These are phyloP conservation scores for Myotis brandtii DNA, from an alignment of 2,113 vertebrate species.

Conservation along the genomic window DNA sequence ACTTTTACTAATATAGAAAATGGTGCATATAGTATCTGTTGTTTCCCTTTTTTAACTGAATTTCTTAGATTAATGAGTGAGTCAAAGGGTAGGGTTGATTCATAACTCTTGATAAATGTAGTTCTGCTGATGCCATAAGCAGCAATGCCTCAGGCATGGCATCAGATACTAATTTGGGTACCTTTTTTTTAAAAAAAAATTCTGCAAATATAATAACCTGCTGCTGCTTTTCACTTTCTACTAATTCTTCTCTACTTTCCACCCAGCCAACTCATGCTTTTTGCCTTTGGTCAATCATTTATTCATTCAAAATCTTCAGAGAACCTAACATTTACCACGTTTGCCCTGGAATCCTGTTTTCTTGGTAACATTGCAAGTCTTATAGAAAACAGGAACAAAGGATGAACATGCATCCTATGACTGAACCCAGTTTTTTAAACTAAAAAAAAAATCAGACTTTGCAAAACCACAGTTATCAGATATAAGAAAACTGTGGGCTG, in stretches of 20 bases:
- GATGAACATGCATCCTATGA: background rate
- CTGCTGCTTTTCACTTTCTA: background rate
- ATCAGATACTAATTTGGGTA: background rate
- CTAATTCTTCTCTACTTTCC: background rate
- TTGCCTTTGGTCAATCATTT: background rate
- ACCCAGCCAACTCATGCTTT: background rate
- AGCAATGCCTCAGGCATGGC: background rate
- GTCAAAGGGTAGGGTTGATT: conserved; percentile 37
- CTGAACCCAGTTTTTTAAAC: conserved; percentile 15
- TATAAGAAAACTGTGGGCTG: conserved; percentile 1
- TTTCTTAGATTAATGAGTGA: conserved; percentile 60
- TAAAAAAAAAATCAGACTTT: background rate
- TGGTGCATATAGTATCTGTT: conserved; percentile 49
- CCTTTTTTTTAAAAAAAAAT: background rate
- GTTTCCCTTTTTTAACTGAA: conserved; percentile 52
- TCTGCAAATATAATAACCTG: background rate
- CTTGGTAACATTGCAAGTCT: conserved; percentile 50
- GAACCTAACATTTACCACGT: conserved; percentile 47
- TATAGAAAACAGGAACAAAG: conserved; percentile 39
- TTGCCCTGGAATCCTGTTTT: conserved; percentile 24
- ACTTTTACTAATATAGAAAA: conserved; percentile 70
- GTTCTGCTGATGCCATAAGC: background rate
- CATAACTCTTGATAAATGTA: background rate
- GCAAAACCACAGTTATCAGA: background rate
- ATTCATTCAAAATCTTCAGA: background rate